These are phyloP conservation scores for Melospiza georgiana DNA, from an alignment of 2,113 vertebrate species.

Conservation along the genomic window DNA sequence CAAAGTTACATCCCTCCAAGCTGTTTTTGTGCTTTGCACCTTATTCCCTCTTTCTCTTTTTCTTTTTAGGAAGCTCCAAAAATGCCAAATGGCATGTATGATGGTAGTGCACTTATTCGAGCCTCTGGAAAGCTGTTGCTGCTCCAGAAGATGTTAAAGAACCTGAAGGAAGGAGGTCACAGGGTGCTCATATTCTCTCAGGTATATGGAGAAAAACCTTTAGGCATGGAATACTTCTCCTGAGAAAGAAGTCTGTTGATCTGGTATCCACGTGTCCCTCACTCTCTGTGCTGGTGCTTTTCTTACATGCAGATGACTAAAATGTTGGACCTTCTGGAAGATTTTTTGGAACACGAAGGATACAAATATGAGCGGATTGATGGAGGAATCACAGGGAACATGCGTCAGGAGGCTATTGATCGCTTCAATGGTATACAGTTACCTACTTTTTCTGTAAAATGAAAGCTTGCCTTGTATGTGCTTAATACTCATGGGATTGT, in stretches of 20 bases:
- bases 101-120: conserved; percentile 90
- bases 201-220: conserved; percentile 65
- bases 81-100: conserved; percentile 98
- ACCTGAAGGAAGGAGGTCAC: conserved; percentile 93
- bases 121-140: conserved; percentile 91
- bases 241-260: neutral
- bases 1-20: neutral
- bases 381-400: conserved; percentile 92
- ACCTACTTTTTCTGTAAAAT: neutral
- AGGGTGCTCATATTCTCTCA: conserved; percentile 97
- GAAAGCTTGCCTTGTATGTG: neutral
- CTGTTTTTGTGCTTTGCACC: neutral
- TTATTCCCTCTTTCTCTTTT: neutral
- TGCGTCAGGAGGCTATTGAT: conserved; percentile 98
- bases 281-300: neutral
- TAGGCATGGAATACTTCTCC: neutral
- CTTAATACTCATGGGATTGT: neutral
- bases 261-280: neutral
- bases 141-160: conserved; percentile 95
- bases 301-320: conserved; percentile 88
- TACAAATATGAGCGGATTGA: conserved; percentile 98
- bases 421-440: conserved; percentile 88
- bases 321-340: conserved; percentile 95
- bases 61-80: conserved; percentile 90
- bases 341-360: conserved; percentile 94